A percentile compares a stretch with the other conserved stretches of the same genome.
Conservation (phyloP, 2,888 invertebrate species). For the Noctua janthe region DNA sequence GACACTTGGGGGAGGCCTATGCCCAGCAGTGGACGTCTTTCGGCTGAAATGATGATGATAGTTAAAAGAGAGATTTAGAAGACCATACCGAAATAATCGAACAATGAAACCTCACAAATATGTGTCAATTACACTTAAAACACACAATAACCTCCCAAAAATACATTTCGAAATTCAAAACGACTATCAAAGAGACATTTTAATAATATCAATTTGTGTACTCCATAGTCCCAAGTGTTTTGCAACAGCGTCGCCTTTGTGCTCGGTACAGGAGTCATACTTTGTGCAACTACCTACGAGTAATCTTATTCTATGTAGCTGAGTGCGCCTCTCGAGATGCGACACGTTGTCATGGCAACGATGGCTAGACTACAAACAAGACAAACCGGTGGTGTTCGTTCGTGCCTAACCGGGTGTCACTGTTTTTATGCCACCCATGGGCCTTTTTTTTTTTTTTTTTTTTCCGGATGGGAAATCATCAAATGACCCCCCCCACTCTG, state of each 20-base stretch:
- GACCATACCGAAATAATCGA: not conserved
- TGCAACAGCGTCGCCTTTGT: slow-evolving; percentile 67
- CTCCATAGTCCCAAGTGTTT: slow-evolving; percentile 50
- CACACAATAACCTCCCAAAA: slow-evolving; percentile 2
- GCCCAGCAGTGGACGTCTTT: too few relatives aligned
- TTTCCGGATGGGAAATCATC: too few relatives aligned
- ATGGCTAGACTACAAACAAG: not conserved
- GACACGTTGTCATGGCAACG: slow-evolving; percentile 45
- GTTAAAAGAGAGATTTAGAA: not conserved
- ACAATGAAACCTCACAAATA: not conserved
- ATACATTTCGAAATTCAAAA: slow-evolving; percentile 38
- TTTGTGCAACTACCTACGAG: slow-evolving; percentile 70
- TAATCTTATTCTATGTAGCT: slow-evolving; percentile 74
- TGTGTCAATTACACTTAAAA: not conserved
- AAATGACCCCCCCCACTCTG: too few relatives aligned
- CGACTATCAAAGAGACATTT: slow-evolving; percentile 49
- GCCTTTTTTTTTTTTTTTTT: too few relatives aligned
- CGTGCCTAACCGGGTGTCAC: too few relatives aligned
- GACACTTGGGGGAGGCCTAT: too few relatives aligned
- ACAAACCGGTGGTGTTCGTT: not conserved
- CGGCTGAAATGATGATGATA: not conserved
- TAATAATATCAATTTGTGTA: slow-evolving; percentile 65
- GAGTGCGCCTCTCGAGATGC: slow-evolving; percentile 57
- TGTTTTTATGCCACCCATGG: too few relatives aligned
- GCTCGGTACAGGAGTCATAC: slow-evolving; percentile 65